A percentile compares a stretch with the other conserved stretches of the same genome.
These are phyloP conservation scores for zebrafish (Danio rerio) DNA, from an alignment of 2,113 vertebrate genomes.

Conservation along the genomic window GRCz12tu NC_133195.1:44103001-44103500, in stretches of 20 bases:
- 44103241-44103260: not conserved
- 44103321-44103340: too few relatives aligned
- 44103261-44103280: not conserved
- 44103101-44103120: conserved; percentile 10
- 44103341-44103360: too few relatives aligned
- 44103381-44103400: too few relatives aligned
- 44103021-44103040: not conserved
- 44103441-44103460: too few relatives aligned
- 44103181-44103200: not conserved
- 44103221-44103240: not conserved
- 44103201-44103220: not conserved
- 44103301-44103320: not conserved
- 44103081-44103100: conserved; percentile 11
- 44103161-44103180: not conserved
- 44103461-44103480: too few relatives aligned
- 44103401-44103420: too few relatives aligned
- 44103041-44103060: conserved; percentile 25
- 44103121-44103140: conserved; percentile 15
- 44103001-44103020: not conserved
- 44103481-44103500: too few relatives aligned
- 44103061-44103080: conserved; percentile 17
- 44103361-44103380: too few relatives aligned
- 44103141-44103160: not conserved
- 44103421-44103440: not conserved
- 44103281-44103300: not conserved